Percentiles rank a stretch among this genome's conserved stretches.
These are phyloP conservation scores for Philotrypesis tridentata DNA, from an alignment of 1,140 invertebrate genomes.

Conservation along the genomic window DNA sequence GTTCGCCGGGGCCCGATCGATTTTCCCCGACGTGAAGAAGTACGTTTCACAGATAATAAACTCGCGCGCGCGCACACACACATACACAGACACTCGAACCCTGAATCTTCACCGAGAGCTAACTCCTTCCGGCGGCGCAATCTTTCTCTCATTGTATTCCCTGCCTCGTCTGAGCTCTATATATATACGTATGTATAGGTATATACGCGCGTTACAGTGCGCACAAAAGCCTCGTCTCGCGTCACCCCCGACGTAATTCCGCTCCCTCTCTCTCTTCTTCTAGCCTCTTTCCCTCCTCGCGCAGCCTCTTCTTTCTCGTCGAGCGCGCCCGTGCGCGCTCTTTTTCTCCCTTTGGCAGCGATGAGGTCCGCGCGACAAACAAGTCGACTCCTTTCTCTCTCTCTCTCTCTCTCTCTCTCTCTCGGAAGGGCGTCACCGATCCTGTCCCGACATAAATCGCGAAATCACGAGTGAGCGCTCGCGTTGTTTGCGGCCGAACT, in stretches of 20 bases:
- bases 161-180: not conserved
- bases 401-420: not conserved
- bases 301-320: not conserved
- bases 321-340: too few species aligned
- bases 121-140: slow-evolving; percentile 10
- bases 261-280: not conserved
- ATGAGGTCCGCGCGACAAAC: slow-evolving; percentile 4
- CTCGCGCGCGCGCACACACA: too few species aligned
- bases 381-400: not conserved
- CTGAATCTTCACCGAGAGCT: not conserved
- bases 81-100: not conserved
- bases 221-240: slow-evolving; percentile 9
- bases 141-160: slow-evolving; percentile 24
- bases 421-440: not conserved
- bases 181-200: not conserved
- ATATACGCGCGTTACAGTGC: not conserved
- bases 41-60: not conserved
- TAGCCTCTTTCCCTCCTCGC: not conserved
- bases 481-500: not conserved
- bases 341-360: slow-evolving; percentile 4
- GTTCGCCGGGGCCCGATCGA: not conserved
- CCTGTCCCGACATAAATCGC: not conserved
- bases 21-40: not conserved
- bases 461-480: not conserved
- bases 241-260: not conserved